A percentile compares a stretch with the other conserved stretches of the same genome.
These are phyloP conservation scores for Galerucella pusilla DNA, from an alignment of 2,888 invertebrate species.

Conservation along the genomic window DNA sequence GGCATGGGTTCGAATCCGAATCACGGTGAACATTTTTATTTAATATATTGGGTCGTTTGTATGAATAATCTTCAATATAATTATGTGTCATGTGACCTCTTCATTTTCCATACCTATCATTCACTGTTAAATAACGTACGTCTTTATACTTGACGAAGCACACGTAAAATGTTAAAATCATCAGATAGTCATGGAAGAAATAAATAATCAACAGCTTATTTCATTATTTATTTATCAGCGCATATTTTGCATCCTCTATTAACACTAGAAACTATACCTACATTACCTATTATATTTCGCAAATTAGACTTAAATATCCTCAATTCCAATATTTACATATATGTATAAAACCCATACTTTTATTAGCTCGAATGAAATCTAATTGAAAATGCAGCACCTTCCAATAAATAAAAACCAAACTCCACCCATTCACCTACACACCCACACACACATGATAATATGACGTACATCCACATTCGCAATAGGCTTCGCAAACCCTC, in stretches of 20 bases:
- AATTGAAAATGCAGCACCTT: slow-evolving; percentile 4
- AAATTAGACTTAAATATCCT: not conserved
- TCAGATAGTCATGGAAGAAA: too few relatives aligned
- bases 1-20: too few relatives aligned
- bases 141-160: too few relatives aligned
- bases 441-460: slow-evolving; percentile 12
- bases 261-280: not conserved
- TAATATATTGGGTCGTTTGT: too few relatives aligned
- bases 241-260: not conserved
- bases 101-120: too few relatives aligned
- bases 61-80: too few relatives aligned
- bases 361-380: slow-evolving; percentile 2
- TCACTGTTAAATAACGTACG: too few relatives aligned
- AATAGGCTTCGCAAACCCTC: slow-evolving; percentile 23
- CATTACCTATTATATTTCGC: not conserved
- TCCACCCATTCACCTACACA: slow-evolving; percentile 22
- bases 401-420: slow-evolving; percentile 16
- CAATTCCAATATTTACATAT: not conserved
- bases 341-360: not conserved
- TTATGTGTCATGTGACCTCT: too few relatives aligned
- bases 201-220: too few relatives aligned
- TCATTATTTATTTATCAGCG: not conserved
- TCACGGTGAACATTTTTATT: too few relatives aligned
- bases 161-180: too few relatives aligned
- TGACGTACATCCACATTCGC: slow-evolving; percentile 20